A percentile compares a stretch with the other conserved stretches of the same genome.
Evolutionary conservation across 1,140 invertebrate species (phyloP).

Genomic region (Cydia strobilella): DNA sequence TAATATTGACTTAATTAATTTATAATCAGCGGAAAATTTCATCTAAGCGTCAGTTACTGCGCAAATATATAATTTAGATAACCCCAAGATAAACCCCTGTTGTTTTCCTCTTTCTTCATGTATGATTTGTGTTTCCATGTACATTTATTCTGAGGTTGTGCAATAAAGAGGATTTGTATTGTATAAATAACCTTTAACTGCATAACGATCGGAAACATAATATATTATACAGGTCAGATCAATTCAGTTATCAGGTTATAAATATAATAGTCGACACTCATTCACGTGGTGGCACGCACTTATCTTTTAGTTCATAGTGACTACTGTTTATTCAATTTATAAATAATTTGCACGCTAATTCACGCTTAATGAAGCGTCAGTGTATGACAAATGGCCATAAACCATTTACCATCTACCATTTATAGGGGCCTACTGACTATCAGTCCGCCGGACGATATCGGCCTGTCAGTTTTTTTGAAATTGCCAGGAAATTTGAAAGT

Average conservation of each 20-base stretch:
- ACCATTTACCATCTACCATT: too few species aligned
- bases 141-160: too few species aligned
- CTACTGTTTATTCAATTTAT: slow-evolving; percentile 18
- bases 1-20: not conserved
- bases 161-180: too few species aligned
- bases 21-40: not conserved
- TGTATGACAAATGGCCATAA: not conserved
- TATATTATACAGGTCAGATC: slow-evolving; percentile 23
- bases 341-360: not conserved
- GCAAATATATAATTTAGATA: slow-evolving; percentile 18
- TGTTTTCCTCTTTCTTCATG: too few species aligned
- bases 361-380: not conserved
- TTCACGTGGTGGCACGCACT: slow-evolving; percentile 4
- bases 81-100: too few species aligned
- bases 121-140: too few species aligned
- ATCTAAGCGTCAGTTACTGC: not conserved
- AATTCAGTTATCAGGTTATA: slow-evolving; percentile 11
- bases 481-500: too few species aligned
- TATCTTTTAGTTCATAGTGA: not conserved
- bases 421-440: too few species aligned
- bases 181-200: not conserved
- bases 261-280: not conserved
- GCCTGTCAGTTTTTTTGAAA: too few species aligned
- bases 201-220: not conserved
- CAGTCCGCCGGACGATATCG: too few species aligned